Evolutionary conservation across 2,113 vertebrate genomes (phyloP).

Genomic region (Morone chrysops): DNA sequence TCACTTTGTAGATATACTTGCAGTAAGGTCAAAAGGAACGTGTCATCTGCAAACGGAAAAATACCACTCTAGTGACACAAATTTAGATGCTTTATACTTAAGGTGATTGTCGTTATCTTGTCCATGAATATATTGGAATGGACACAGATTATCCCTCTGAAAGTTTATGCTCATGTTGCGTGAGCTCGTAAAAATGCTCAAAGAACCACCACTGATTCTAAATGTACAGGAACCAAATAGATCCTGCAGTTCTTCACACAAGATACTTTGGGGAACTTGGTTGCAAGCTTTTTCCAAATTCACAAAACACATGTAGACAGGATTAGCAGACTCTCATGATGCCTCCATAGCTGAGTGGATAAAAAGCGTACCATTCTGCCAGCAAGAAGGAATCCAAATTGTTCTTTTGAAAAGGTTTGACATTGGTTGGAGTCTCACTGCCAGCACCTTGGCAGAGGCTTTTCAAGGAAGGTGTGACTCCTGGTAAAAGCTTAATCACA

Average conservation of each 20-base stretch:
- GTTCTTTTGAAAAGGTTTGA: slow-evolving; percentile 19
- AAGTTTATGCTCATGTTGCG: background rate
- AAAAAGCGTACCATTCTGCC: background rate
- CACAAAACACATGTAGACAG: slow-evolving; percentile 19
- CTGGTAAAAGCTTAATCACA: slow-evolving; percentile 18
- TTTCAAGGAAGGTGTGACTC: slow-evolving; percentile 11
- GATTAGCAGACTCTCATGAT: slow-evolving; percentile 20
- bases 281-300: slow-evolving; percentile 39
- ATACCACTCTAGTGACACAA: background rate
- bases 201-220: slow-evolving; percentile 6
- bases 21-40: background rate
- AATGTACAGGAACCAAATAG: slow-evolving; percentile 6
- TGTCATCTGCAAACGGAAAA: slow-evolving; percentile 1
- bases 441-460: slow-evolving; percentile 12
- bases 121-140: background rate
- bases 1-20: background rate
- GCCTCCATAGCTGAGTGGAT: background rate
- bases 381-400: slow-evolving; percentile 16
- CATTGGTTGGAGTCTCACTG: slow-evolving; percentile 12
- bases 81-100: background rate
- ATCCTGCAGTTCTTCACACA: slow-evolving; percentile 4
- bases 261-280: slow-evolving; percentile 10
- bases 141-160: background rate
- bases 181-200: background rate
- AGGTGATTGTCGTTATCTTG: background rate